These are phyloP conservation scores for Gasterosteus nipponicus DNA, from an alignment of 2,113 vertebrate genomes.

Conservation along the genomic window DNA sequence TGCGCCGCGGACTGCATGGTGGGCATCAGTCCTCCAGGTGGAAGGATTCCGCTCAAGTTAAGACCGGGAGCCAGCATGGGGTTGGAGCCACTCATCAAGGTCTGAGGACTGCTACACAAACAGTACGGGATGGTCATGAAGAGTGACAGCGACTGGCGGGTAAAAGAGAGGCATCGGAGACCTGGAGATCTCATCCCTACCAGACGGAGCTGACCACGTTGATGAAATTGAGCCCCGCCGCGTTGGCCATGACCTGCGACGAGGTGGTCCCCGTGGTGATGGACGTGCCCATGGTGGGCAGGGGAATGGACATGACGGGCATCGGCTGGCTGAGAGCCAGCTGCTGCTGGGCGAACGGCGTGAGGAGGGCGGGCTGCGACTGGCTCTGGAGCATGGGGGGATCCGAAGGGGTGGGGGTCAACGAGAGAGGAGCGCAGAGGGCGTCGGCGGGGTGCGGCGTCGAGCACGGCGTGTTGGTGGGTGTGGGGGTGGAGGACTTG, in stretches of 20 bases:
- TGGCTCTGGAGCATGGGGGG: conserved; percentile 75
- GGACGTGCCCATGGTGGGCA: conserved; percentile 95
- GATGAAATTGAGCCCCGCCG: conserved; percentile 95
- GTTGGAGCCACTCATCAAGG: conserved; percentile 93
- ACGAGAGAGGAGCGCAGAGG: conserved; percentile 86
- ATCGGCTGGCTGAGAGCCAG: conserved; percentile 91
- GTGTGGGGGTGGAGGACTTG: conserved; percentile 96
- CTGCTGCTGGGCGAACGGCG: conserved; percentile 93
- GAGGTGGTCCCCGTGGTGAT: conserved; percentile 92
- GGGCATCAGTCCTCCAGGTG: conserved; percentile 90
- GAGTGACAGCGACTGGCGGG: too few relatives aligned
- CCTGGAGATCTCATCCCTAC: conserved; percentile 78
- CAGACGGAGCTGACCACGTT: conserved; percentile 96
- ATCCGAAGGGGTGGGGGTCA: conserved; percentile 89
- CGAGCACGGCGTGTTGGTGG: conserved; percentile 94
- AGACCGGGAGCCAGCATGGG: conserved; percentile 92
- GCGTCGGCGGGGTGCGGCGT: conserved; percentile 91
- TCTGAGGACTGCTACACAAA: conserved; percentile 89
- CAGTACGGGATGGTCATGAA: neutral
- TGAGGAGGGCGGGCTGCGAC: conserved; percentile 87
- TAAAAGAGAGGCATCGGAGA: too few relatives aligned
- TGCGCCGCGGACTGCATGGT: conserved; percentile 90
- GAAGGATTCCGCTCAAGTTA: conserved; percentile 92
- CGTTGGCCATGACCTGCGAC: conserved; percentile 92
- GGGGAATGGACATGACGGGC: conserved; percentile 96